Conservation (phyloP, 2,113 vertebrate species). For the Solea solea region DNA sequence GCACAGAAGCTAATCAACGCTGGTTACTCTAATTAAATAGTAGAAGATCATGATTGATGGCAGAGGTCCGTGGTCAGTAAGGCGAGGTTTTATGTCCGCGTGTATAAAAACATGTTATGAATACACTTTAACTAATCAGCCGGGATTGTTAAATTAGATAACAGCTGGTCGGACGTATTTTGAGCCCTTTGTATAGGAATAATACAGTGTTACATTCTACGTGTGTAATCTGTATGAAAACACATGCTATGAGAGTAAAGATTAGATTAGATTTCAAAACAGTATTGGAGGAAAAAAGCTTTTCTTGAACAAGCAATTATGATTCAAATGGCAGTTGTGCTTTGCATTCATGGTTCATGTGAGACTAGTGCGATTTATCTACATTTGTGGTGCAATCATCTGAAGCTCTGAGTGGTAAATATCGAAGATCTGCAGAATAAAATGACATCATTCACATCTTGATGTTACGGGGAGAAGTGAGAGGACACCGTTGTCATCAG, state of each 20-base stretch:
- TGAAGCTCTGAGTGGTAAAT: neutral
- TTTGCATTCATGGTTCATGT: constrained; percentile 51
- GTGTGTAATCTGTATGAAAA: neutral
- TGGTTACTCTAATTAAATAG: constrained; percentile 41
- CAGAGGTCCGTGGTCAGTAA: constrained; percentile 23
- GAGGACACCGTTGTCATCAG: constrained; percentile 24
- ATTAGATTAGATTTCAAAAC: too few relatives aligned
- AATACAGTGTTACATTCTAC: neutral
- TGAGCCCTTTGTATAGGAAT: neutral
- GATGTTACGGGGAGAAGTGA: constrained; percentile 10
- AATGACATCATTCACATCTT: constrained; percentile 3
- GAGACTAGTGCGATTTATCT: constrained; percentile 33
- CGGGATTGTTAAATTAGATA: constrained; percentile 20
- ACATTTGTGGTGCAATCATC: too few relatives aligned
- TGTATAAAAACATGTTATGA: constrained; percentile 43
- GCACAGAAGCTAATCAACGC: constrained; percentile 12
- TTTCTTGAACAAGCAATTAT: constrained; percentile 42
- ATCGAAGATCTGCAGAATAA: constrained; percentile 34
- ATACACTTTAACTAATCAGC: constrained; percentile 29
- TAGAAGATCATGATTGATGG: constrained; percentile 37
- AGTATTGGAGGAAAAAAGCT: neutral
- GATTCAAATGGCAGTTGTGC: constrained; percentile 27
- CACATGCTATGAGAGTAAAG: neutral
- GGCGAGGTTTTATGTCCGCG: constrained; percentile 22
- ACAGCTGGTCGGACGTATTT: neutral